Percentiles rank a stretch among this genome's conserved stretches.
These are phyloP conservation scores for Meloidogyne floridensis DNA, from an alignment of 1,140 invertebrate species.

Conservation along the genomic window DNA sequence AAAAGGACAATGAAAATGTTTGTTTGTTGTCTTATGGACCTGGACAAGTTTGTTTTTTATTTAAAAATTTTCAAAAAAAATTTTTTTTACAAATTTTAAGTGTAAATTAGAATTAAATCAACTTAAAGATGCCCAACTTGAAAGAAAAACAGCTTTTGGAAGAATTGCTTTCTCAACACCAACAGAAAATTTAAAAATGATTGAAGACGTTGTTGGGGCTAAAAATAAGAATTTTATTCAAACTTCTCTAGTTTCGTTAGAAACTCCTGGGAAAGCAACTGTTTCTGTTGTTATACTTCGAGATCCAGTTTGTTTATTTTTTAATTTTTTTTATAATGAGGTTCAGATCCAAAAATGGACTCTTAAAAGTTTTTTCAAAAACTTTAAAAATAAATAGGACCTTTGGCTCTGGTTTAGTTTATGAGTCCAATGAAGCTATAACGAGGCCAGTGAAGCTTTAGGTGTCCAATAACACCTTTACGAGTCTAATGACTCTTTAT, in stretches of 20 bases:
- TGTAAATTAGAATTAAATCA: conserved; percentile 51
- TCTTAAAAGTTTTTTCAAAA: too few relatives aligned
- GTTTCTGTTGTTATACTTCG: conserved; percentile 91
- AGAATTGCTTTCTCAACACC: conserved; percentile 68
- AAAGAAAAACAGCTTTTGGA: conserved; percentile 88
- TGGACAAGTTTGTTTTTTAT: conserved; percentile 33
- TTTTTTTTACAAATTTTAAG: conserved; percentile 31
- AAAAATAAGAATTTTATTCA: conserved; percentile 76
- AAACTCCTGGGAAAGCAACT: conserved; percentile 93
- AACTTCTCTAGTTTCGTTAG: conserved; percentile 82
- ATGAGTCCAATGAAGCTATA: too few relatives aligned
- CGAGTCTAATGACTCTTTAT: too few relatives aligned
- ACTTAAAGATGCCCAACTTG: conserved; percentile 69
- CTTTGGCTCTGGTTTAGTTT: too few relatives aligned
- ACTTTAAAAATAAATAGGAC: too few relatives aligned
- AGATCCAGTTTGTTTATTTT: conserved; percentile 75
- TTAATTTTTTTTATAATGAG: conserved; percentile 1
- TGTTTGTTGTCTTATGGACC: conserved; percentile 46
- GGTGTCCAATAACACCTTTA: too few relatives aligned
- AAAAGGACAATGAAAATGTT: conserved; percentile 33
- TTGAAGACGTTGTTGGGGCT: conserved; percentile 77
- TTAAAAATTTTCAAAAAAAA: background rate
- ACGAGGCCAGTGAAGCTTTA: too few relatives aligned
- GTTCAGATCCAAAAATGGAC: too few relatives aligned
- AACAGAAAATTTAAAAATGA: conserved; percentile 71